Evolutionary conservation across 2,113 vertebrate species (phyloP).

Genomic region (Solea solea): DNA sequence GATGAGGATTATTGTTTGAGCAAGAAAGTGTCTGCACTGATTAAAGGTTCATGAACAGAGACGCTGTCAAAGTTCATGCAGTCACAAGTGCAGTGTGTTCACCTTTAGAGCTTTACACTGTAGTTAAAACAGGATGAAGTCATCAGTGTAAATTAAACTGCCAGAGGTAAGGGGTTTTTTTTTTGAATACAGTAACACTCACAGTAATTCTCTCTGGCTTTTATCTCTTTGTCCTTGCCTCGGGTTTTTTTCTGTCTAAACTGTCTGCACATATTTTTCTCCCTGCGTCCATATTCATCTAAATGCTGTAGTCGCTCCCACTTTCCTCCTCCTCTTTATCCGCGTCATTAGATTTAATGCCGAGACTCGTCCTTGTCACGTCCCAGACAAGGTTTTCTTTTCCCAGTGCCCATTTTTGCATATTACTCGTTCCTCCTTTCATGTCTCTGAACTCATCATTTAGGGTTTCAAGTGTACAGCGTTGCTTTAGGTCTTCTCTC

Average conservation of each 20-base stretch:
- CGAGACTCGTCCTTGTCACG: constrained; percentile 29
- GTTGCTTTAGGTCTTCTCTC: constrained; percentile 9
- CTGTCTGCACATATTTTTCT: not conserved
- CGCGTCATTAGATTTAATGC: constrained; percentile 39
- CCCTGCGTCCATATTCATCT: constrained; percentile 3
- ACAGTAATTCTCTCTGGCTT: constrained; percentile 6
- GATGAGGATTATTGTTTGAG: constrained; percentile 37
- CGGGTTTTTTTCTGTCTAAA: not conserved
- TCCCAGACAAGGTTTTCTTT: constrained; percentile 31
- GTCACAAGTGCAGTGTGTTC: constrained; percentile 30
- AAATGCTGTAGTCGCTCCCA: constrained; percentile 6
- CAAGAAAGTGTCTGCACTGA: constrained; percentile 39
- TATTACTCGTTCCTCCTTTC: constrained; percentile 4
- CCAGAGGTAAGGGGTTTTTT: not conserved
- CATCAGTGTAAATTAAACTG: constrained; percentile 29
- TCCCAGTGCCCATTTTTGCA: constrained; percentile 6
- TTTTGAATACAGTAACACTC: constrained; percentile 1
- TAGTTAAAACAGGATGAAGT: constrained; percentile 20
- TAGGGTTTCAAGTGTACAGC: not conserved
- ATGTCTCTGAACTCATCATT: not conserved
- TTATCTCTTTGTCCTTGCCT: constrained; percentile 35
- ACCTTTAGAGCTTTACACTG: not conserved
- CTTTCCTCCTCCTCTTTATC: constrained; percentile 13
- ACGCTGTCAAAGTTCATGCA: constrained; percentile 14
- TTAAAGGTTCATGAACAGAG: constrained; percentile 38